Evolutionary conservation across 2,888 invertebrate genomes (phyloP).

Genomic region (Pyrocoelia pectoralis): DNA sequence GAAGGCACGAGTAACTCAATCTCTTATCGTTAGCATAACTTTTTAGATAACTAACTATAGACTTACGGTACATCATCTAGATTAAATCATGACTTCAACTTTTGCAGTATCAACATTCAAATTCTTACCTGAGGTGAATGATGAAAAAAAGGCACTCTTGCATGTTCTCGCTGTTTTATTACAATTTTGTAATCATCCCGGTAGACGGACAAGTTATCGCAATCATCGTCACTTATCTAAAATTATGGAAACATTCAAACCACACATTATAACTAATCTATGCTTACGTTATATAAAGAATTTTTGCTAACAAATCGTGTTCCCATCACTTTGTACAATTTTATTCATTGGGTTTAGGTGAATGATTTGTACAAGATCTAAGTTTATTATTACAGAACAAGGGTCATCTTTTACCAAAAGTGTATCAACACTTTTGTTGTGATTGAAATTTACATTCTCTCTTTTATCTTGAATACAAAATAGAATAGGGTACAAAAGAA

Average conservation of each 20-base stretch:
- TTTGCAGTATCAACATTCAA: too few species aligned
- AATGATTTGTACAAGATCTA: not conserved
- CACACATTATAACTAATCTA: not conserved
- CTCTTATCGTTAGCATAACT: slow-evolving; percentile 50
- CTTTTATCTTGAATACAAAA: not conserved
- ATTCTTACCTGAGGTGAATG: slow-evolving; percentile 54
- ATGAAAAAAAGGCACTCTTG: slow-evolving; percentile 50
- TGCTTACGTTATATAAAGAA: slow-evolving; percentile 49
- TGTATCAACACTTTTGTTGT: not conserved
- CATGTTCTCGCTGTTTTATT: slow-evolving; percentile 49
- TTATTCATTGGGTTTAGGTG: not conserved
- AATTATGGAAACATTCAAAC: not conserved
- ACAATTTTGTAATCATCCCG: slow-evolving; percentile 51
- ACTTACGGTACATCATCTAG: slow-evolving; percentile 49
- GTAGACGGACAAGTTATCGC: slow-evolving; percentile 53
- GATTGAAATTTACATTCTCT: not conserved
- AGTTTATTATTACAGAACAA: not conserved
- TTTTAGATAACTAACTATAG: slow-evolving; percentile 51
- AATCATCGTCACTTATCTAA: slow-evolving; percentile 44
- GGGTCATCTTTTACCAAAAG: not conserved
- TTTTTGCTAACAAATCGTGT: slow-evolving; percentile 40
- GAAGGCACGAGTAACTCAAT: slow-evolving; percentile 64
- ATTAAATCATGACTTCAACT: slow-evolving; percentile 28
- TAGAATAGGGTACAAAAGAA: not conserved
- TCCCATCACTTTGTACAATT: not conserved